Evolutionary conservation across 1,140 invertebrate genomes (phyloP), one percentile per base, ranked within the genome.

Genomic region (Zaprionus inermis): DNA sequence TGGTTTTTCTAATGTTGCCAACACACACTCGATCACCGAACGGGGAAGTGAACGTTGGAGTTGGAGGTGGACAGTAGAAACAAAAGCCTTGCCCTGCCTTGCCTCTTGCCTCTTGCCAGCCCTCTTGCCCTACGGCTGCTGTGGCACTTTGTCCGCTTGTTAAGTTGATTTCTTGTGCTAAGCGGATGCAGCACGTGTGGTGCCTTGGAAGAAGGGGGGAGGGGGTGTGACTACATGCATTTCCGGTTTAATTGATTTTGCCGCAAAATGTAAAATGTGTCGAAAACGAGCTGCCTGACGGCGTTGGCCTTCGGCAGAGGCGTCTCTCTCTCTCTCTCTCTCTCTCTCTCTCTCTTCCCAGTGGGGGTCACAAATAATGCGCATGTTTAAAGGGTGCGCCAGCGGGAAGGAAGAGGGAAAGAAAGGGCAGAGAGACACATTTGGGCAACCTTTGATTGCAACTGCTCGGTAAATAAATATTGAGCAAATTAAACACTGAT

Each of bases 211-310:
- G n/a, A n/a, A n/a, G n/a, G n/a, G n/a, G n/a, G n/a, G n/a, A n/a
- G n/a, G n/a, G n/a, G n/a, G n/a, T n/a, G 24, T 28, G 18, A 77
- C 75, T 57, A 86, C 83, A 88, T 80, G 83, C 84, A 83, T 89
- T 88, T 88, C 84, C 84, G 84, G 77, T 80, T 88, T 88, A 88
- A 88, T 88, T 88, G 84, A 88, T 88, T 89, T 84, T 89, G 72
- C 84, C 84, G 75, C 84, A 89, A 89, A 84, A 78, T 89, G 84
- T 81, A 74, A 76, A 89, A 88, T 89, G 77, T 88, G 83, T 76
- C 83, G 76, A 83, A 78, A 78, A 88, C 79, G 76, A 81, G 79
- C 22, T 78, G 51, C 66, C n/a, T 28, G 72, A 69, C 76, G 74
- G 56, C 56, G 36, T 14, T 38, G 11, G 36, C 36, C 36, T 16